Evolutionary conservation across 2,888 invertebrate genomes (phyloP).

Genomic region (Caenorhabditis panamensis): DNA sequence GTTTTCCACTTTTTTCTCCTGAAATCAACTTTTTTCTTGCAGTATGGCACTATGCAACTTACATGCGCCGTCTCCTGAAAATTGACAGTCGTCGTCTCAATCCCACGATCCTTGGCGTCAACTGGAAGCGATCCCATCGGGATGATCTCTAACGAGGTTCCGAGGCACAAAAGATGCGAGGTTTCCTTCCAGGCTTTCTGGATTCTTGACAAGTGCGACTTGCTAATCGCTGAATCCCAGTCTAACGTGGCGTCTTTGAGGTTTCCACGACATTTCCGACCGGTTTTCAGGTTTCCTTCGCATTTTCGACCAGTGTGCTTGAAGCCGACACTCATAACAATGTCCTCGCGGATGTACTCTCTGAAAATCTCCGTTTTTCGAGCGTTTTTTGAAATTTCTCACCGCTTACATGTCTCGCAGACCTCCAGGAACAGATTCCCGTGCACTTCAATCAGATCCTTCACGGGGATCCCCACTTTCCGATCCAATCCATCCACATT

Average conservation of each 20-base stretch:
- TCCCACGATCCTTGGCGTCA: slow-evolving; percentile 89
- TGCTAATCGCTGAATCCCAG: slow-evolving; percentile 95
- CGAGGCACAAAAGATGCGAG: slow-evolving; percentile 88
- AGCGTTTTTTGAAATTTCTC: background rate
- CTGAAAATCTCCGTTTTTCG: slow-evolving; percentile 82
- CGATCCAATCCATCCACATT: slow-evolving; percentile 98
- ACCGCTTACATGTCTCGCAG: slow-evolving; percentile 89
- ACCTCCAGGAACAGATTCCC: slow-evolving; percentile 98
- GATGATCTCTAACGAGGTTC: slow-evolving; percentile 97
- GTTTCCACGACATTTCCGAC: slow-evolving; percentile 85
- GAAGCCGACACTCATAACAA: slow-evolving; percentile 89
- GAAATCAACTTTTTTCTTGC: too few species aligned
- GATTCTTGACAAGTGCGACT: slow-evolving; percentile 82
- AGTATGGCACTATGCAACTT: too few species aligned
- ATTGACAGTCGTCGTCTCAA: slow-evolving; percentile 94
- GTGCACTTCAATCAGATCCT: slow-evolving; percentile 92
- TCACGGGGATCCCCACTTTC: slow-evolving; percentile 90
- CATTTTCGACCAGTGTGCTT: slow-evolving; percentile 86
- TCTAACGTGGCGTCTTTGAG: slow-evolving; percentile 93
- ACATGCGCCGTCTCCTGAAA: slow-evolving; percentile 98
- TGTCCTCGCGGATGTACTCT: slow-evolving; percentile 87
- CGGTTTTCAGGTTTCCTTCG: slow-evolving; percentile 83
- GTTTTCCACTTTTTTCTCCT: slow-evolving; percentile 75
- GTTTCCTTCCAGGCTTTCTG: slow-evolving; percentile 35
- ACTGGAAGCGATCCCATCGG: slow-evolving; percentile 96